A percentile compares a stretch with the other conserved stretches of the same genome.
Conservation (phyloP, 1,140 invertebrate genomes). For the Calephelis virginiensis region DNA sequence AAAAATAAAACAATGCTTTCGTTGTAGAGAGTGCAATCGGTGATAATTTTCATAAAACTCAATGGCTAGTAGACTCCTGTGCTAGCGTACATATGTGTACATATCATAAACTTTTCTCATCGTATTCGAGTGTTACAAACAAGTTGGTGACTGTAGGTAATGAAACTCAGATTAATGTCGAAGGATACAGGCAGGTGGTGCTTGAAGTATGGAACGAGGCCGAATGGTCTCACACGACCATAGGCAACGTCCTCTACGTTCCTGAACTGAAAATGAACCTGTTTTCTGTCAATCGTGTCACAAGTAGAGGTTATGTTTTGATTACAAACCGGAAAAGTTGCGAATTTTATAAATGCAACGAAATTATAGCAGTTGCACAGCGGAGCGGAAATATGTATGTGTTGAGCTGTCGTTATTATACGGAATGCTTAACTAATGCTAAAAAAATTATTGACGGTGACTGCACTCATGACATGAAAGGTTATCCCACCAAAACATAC, state of each 20-base stretch:
- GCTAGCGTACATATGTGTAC: constrained; percentile 12
- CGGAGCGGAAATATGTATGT: not conserved
- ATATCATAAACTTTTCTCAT: not conserved
- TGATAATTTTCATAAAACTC: not conserved
- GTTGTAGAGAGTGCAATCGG: not conserved
- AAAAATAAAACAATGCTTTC: constrained; percentile 15
- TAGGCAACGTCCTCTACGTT: not conserved
- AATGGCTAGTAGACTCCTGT: constrained; percentile 17
- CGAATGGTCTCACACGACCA: not conserved
- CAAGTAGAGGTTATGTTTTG: not conserved
- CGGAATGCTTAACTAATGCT: not conserved
- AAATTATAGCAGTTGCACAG: not conserved
- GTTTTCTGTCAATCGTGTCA: not conserved
- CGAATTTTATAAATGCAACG: not conserved
- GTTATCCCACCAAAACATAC: constrained; percentile 33
- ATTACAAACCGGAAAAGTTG: not conserved
- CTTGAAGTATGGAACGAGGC: not conserved
- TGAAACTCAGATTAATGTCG: not conserved
- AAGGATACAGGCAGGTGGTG: not conserved
- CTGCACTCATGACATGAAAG: constrained; percentile 23
- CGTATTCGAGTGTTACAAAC: not conserved
- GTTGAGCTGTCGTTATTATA: not conserved
- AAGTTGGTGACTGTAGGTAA: not conserved
- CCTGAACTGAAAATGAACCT: not conserved
- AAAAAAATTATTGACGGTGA: not conserved